These are phyloP conservation scores for Rhadinocentrus ornatus DNA, from an alignment of 2,797 vertebrate genomes.

Conservation along the genomic window DNA sequence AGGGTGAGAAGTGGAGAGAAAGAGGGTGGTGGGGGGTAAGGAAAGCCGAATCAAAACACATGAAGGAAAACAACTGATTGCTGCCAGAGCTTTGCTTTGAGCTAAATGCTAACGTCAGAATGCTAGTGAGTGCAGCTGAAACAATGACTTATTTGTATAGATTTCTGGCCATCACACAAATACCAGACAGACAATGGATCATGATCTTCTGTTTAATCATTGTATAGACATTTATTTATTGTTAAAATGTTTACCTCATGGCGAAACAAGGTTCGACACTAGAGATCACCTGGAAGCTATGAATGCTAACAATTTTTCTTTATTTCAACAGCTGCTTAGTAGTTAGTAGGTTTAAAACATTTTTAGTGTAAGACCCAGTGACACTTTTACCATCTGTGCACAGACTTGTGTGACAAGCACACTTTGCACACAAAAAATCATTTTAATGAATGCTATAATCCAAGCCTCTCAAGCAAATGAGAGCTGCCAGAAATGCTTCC, in stretches of 20 bases:
- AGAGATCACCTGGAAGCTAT: background rate
- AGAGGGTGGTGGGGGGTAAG: conserved; percentile 1
- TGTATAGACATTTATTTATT: background rate
- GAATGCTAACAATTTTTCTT: conserved; percentile 1
- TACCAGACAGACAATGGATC: background rate
- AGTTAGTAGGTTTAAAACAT: background rate
- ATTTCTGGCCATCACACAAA: no score
- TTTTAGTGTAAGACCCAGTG: background rate
- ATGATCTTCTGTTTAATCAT: conserved; percentile 1
- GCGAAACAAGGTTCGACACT: background rate
- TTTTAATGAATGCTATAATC: conserved; percentile 49
- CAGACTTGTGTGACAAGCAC: conserved; percentile 7
- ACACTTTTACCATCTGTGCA: conserved; percentile 8
- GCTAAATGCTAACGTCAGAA: conserved; percentile 7
- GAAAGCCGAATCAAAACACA: conserved; percentile 6
- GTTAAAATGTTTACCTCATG: background rate
- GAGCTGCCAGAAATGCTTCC: conserved; percentile 33
- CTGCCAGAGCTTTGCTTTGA: conserved; percentile 16
- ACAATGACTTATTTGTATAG: no score
- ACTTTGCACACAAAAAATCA: conserved; percentile 13
- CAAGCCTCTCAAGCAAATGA: conserved; percentile 31
- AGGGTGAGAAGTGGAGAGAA: conserved; percentile 20
- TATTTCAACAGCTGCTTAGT: background rate
- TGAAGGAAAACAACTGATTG: conserved; percentile 12
- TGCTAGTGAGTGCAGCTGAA: background rate